Evolutionary conservation across 2,797 vertebrate species (phyloP).

Genomic region (Rhinella marina): DNA sequence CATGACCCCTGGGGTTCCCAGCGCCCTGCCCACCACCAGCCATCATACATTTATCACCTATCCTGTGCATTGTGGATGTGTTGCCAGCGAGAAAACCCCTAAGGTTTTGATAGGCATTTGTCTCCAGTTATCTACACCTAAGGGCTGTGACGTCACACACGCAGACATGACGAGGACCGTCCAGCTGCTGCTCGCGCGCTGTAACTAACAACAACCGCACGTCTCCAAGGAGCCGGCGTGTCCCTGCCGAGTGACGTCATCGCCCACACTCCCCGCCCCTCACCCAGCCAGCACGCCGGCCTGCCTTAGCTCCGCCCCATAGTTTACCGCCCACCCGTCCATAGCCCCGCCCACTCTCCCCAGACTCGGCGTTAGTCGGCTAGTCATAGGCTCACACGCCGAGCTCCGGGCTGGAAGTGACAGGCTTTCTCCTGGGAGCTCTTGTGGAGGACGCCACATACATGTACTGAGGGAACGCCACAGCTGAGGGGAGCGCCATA

Average conservation of each 20-base stretch:
- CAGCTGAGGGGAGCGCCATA: background rate
- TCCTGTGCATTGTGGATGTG: too few relatives aligned
- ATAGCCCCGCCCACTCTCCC: background rate
- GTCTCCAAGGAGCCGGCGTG: background rate
- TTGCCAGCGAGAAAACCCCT: too few relatives aligned
- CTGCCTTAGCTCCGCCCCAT: background rate
- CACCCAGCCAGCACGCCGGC: background rate
- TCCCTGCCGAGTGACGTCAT: background rate
- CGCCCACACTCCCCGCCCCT: background rate
- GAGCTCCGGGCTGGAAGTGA: conserved; percentile 1
- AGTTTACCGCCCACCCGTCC: background rate
- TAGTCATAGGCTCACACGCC: background rate
- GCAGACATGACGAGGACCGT: background rate
- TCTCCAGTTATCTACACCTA: too few relatives aligned
- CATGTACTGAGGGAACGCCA: background rate
- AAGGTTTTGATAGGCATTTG: too few relatives aligned
- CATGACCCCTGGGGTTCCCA: too few relatives aligned
- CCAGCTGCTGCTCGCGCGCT: background rate
- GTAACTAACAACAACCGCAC: background rate
- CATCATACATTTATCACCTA: too few relatives aligned
- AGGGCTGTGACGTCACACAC: background rate
- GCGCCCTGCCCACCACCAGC: too few relatives aligned
- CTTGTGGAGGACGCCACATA: background rate
- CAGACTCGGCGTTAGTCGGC: background rate
- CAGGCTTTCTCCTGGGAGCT: conserved; percentile 4